Evolutionary conservation across 2,113 vertebrate genomes (phyloP).

Genomic region (Bujurquina vittata): DNA sequence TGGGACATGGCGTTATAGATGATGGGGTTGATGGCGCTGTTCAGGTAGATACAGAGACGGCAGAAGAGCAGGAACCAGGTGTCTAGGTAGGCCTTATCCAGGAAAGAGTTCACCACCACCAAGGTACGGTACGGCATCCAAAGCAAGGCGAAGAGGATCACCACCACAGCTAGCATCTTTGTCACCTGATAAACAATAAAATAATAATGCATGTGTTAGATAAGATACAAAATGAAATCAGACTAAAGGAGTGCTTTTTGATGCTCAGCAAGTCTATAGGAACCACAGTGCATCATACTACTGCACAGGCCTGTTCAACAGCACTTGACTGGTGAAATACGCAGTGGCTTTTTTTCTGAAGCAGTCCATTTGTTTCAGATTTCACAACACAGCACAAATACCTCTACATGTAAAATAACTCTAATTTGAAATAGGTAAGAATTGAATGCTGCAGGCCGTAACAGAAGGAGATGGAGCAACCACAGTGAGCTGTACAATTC

Average conservation of each 20-base stretch:
- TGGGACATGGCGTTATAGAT: conserved; percentile 99
- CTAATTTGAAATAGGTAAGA: no score
- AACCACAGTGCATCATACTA: background rate
- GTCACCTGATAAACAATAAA: conserved; percentile 84
- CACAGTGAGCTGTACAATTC: background rate
- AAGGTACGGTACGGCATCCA: conserved; percentile 99
- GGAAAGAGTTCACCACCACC: conserved; percentile 97
- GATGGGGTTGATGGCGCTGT: conserved; percentile 96
- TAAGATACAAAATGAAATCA: background rate
- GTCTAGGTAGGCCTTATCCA: conserved; percentile 89
- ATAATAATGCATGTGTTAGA: conserved; percentile 13
- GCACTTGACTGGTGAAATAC: background rate
- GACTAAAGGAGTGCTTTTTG: background rate
- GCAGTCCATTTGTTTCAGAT: background rate
- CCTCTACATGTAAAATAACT: background rate
- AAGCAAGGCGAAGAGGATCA: conserved; percentile 92
- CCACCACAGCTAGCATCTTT: conserved; percentile 97
- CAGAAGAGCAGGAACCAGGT: conserved; percentile 97
- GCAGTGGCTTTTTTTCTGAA: background rate
- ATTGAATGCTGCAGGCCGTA: no score
- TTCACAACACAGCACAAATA: background rate
- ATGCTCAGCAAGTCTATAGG: background rate
- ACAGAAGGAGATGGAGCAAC: no score
- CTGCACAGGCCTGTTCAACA: background rate
- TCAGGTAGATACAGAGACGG: conserved; percentile 95